These are phyloP conservation scores for Aphidius gifuensis DNA, from an alignment of 1,140 invertebrate genomes.

Conservation along the genomic window DNA sequence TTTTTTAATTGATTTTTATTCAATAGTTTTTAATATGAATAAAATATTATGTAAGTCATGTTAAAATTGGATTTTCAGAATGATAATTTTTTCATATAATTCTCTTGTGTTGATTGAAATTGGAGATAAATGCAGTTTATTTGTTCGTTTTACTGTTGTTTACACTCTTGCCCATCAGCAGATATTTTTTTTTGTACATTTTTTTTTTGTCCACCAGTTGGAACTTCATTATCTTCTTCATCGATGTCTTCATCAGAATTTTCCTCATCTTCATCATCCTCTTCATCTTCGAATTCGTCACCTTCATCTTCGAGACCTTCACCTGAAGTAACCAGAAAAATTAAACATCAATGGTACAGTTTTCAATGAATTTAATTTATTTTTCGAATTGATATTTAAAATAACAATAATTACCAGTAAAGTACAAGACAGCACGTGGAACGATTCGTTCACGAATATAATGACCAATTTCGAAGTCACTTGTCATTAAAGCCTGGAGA, in stretches of 20 bases:
- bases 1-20: no score
- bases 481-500: slow-evolving; percentile 71
- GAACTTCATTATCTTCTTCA: slow-evolving; percentile 40
- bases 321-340: slow-evolving; percentile 44
- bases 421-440: slow-evolving; percentile 90
- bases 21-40: no score
- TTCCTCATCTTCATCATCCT: slow-evolving; percentile 54
- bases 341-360: not conserved
- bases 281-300: slow-evolving; percentile 69
- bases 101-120: no score
- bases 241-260: slow-evolving; percentile 51
- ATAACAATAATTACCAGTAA: slow-evolving; percentile 65
- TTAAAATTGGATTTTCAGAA: no score
- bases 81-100: no score
- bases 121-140: not conserved
- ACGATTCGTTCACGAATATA: slow-evolving; percentile 92
- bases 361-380: not conserved
- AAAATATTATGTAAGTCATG: no score
- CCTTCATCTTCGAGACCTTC: slow-evolving; percentile 78
- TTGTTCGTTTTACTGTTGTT: slow-evolving; percentile 50
- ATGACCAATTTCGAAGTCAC: slow-evolving; percentile 98
- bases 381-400: not conserved
- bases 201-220: slow-evolving; percentile 28
- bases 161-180: slow-evolving; percentile 48
- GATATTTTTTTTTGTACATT: slow-evolving; percentile 32